phyloP scores from a whole-genome alignment of 2,888 invertebrate species.

The Drosophila melanosoma region DNA sequence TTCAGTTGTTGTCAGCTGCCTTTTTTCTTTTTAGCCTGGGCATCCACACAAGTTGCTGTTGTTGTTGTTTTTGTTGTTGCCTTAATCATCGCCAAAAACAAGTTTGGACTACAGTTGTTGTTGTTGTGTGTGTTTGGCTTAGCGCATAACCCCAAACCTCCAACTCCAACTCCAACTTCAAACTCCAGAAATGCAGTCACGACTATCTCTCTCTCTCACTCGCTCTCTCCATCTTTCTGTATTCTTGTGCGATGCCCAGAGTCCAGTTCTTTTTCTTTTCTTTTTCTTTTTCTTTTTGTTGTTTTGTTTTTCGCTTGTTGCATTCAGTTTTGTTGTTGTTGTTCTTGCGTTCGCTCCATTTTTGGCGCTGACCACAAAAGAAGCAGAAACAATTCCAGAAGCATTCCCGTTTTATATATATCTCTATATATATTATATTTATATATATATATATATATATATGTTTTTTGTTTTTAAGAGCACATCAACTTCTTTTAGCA shows the following conservation, averaged over 20 bases:
- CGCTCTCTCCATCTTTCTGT: background rate
- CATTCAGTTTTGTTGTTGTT: conserved; percentile 20
- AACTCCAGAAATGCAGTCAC: conserved; percentile 19
- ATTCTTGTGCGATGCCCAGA: conserved; percentile 1
- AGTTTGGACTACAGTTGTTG: conserved; percentile 49
- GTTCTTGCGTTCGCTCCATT: conserved; percentile 53
- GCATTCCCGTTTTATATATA: conserved; percentile 30
- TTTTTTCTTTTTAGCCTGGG: conserved; percentile 41
- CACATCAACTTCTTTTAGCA: conserved; percentile 5
- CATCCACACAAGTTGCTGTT: conserved; percentile 18
- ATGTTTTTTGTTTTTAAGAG: background rate
- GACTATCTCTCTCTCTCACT: background rate
- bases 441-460: background rate
- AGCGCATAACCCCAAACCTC: conserved; percentile 48
- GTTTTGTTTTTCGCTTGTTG: conserved; percentile 31
- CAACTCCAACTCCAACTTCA: background rate
- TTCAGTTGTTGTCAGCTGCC: conserved; percentile 44
- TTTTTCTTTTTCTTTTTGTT: conserved; percentile 36
- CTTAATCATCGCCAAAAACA: conserved; percentile 73
- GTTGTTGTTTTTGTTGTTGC: conserved; percentile 38
- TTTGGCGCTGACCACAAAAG: conserved; percentile 46
- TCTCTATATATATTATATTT: background rate
- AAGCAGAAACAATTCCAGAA: conserved; percentile 34
- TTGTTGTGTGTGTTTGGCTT: conserved; percentile 40
- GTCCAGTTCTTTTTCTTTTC: conserved; percentile 49